Evolutionary conservation across 2,888 invertebrate genomes (phyloP), one percentile per base, ranked within the genome.

Genomic region (Onchidella celtica): DNA sequence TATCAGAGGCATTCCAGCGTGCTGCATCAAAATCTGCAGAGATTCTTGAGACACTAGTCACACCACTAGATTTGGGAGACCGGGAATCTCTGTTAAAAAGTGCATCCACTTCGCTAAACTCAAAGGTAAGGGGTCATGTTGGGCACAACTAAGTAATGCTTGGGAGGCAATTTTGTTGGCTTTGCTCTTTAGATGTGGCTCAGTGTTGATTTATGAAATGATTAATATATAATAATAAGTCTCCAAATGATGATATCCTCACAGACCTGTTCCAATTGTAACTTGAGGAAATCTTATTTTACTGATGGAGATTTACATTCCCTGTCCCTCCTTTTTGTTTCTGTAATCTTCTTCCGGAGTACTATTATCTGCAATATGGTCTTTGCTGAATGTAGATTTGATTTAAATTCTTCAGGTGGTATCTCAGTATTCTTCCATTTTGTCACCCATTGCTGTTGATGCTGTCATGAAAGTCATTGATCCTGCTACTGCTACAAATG

Each of bases 61-160:
- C 95, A 63, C 96, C 97, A 27, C 95, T 93, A 17, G 96, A 98
- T 91, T 94, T 99, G 76, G 94, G 94, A 77, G 98, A 99, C 93
- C 96, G 96, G 90, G 97, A 97, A 90, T 96, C 96, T 77, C 94
- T 99, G 66, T 94, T 98, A 83, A 97, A 98, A 94, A 97, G 97
- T 93, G 99, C 99, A n/a, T 97, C 98, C 3, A 99, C 99, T 40
- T 97, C 99, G 0, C 95, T 99, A 14, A 99, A 99, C 94, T 99
- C 99, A 0, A 99, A 99, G 95, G 95, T 95, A 91, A 63, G 17
- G 47, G 17, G 47, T 47, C 47, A 47, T 47, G 17, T 6, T 47
- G 47, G 6, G 47, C 47, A 11, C 6, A 47, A 17, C 17, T 17
- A 47, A 47, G 47, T n/a, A n/a, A 47, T 47, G 9, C 47, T 47